phyloP scores from a whole-genome alignment of 2,113 vertebrate genomes.

The Poeciliopsis retropinna region DNA sequence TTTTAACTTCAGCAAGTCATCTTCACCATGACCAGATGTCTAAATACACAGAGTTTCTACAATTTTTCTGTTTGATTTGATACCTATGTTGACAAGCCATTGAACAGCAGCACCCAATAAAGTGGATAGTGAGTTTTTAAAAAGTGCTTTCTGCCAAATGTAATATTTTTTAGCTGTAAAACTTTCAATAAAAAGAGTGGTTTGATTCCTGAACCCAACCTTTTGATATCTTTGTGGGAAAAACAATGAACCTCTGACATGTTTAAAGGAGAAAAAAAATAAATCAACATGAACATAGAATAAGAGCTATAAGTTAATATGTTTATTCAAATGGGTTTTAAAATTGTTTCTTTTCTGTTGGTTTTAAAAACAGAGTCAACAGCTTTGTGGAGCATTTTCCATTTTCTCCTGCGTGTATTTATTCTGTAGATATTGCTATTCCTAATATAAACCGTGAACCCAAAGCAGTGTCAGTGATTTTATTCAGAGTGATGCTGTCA shows the following conservation, averaged over 20 bases:
- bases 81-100: neutral
- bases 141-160: too few relatives aligned
- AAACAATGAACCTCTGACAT: neutral
- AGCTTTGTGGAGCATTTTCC: neutral
- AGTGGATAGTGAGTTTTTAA: too few relatives aligned
- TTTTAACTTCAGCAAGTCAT: neutral
- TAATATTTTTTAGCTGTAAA: too few relatives aligned
- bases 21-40: neutral
- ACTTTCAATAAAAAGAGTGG: too few relatives aligned
- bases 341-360: neutral
- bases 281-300: neutral
- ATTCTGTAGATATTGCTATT: neutral
- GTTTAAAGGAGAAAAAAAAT: neutral
- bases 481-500: neutral
- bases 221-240: too few relatives aligned
- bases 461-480: neutral
- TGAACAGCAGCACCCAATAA: too few relatives aligned
- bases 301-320: neutral
- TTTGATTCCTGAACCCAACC: too few relatives aligned
- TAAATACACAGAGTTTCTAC: neutral
- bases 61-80: neutral
- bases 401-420: neutral
- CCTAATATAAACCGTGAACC: neutral
- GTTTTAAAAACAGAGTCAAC: constrained; percentile 1
- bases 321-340: neutral